Evolutionary conservation across 2,113 vertebrate genomes (phyloP), one percentile per base, ranked within the genome.

Genomic region (Peromyscus maniculatus): DNA sequence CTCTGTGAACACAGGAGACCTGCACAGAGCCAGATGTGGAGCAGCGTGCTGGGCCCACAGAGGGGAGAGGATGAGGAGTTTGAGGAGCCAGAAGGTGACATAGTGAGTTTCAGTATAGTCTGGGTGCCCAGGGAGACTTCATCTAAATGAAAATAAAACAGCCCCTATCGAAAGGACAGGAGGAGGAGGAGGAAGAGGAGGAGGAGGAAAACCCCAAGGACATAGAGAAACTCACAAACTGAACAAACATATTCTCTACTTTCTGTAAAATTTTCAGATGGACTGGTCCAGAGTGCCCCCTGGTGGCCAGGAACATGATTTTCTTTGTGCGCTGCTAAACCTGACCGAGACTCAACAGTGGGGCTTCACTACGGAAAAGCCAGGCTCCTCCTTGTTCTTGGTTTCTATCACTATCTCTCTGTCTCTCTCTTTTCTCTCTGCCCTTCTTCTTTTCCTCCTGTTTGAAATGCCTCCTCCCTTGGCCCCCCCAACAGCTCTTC

Each of bases 201-300:
- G 8, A n/a, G 4, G 28, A 49, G 43, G 43, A 49, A 87, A 67
- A 17, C 5, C 8, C 84, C 31, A 52, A 52, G 43, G 43, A 69
- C 46, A 55, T 8, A 39, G 46, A 88, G 33, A n/a, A 88, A 88
- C 87, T 55, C 26, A 69, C 22, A 52, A 88, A 71, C 66, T 26
- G 24, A 88, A 71, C 31, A 55, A 88, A 71, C 31, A 55, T 6
- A n/a, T 52, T 39, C 24, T 62, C n/a, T 78, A 0, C 10, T 26
- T 0, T 2, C 62, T 49, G 0, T 6, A 64, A 7, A 7, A 1
- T 31, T 46, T 49, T 72, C 28, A 0, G 7, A 43, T 64, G 88
- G 55, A 66, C 71, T 86, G 75, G 97, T 83, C 79, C 86, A 11
- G 79, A 22, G 75, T 46, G 77, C 92, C 94, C 91, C 92, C 97